phyloP scores from a whole-genome alignment of 2,888 invertebrate species.

The Drosophila nigricruria region DNA sequence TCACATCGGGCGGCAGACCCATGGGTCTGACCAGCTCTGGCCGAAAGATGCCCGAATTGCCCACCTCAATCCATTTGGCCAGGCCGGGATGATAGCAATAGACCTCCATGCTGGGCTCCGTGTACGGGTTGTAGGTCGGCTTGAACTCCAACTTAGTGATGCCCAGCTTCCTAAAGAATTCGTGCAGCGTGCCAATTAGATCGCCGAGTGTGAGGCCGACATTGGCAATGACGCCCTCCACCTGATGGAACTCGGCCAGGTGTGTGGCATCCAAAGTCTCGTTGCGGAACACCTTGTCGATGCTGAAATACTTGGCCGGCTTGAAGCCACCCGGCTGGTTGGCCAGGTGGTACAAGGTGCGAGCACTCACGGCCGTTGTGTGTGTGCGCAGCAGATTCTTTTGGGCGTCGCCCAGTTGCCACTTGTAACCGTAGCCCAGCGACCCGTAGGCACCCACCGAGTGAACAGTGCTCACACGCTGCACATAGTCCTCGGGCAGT shows the following conservation, averaged over 20 bases:
- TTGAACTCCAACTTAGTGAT: not conserved
- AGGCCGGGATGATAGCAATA: conserved; percentile 95
- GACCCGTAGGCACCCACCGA: conserved; percentile 1
- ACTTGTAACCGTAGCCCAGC: not conserved
- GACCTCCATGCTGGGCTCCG: conserved; percentile 98
- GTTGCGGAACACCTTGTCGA: conserved; percentile 98
- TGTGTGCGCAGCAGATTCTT: conserved; percentile 6
- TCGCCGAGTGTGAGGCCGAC: conserved; percentile 93
- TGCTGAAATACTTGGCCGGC: conserved; percentile 98
- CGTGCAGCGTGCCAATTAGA: conserved; percentile 1
- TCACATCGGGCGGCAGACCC: conserved; percentile 97
- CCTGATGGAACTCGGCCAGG: conserved; percentile 98
- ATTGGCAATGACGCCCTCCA: conserved; percentile 97
- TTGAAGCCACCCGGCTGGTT: conserved; percentile 88
- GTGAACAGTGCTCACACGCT: not conserved
- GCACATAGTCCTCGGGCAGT: not conserved
- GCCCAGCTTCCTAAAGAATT: not conserved
- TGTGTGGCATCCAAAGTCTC: conserved; percentile 99
- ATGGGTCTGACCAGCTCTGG: conserved; percentile 99
- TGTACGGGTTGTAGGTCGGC: conserved; percentile 3
- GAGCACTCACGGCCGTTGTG: not conserved
- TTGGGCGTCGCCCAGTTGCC: not conserved
- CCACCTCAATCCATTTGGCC: conserved; percentile 90
- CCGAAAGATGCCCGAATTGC: conserved; percentile 98
- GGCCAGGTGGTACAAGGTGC: not conserved